phyloP scores from a whole-genome alignment of 2,797 vertebrate species.

The Falco novaeseelandiae region DNA sequence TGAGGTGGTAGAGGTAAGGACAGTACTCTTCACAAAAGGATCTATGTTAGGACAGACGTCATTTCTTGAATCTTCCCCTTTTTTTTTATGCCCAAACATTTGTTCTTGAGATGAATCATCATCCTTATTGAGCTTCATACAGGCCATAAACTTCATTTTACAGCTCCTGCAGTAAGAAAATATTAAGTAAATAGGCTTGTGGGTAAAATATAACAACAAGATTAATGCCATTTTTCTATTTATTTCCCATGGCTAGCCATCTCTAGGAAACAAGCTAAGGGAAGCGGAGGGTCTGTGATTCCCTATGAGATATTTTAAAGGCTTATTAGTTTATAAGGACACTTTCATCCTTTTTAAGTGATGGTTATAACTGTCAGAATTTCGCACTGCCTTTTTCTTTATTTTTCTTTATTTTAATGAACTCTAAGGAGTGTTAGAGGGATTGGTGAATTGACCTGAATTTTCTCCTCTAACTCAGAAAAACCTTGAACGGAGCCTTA shows the following conservation, averaged over 20 bases:
- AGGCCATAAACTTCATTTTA: constrained; percentile 31
- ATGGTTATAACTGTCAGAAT: background rate
- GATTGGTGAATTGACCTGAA: background rate
- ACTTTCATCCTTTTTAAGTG: background rate
- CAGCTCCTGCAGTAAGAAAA: constrained; percentile 54
- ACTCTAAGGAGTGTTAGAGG: background rate
- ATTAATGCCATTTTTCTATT: constrained; percentile 2
- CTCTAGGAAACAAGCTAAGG: background rate
- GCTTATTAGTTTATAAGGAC: background rate
- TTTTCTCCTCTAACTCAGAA: background rate
- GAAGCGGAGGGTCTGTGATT: background rate
- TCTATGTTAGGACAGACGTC: background rate
- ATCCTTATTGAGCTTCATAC: constrained; percentile 6
- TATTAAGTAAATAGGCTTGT: constrained; percentile 26
- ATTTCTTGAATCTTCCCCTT: background rate
- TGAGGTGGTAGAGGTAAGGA: background rate
- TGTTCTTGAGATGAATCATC: constrained; percentile 49
- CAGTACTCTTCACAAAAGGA: background rate
- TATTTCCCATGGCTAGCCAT: background rate
- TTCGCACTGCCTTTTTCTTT: background rate
- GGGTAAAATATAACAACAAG: constrained; percentile 41
- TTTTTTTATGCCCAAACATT: constrained; percentile 4
- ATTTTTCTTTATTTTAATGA: background rate
- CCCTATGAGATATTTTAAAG: background rate
- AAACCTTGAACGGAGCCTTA: background rate